Evolutionary conservation across 2,888 invertebrate genomes (phyloP).

Genomic region (Resseliella maxima): DNA sequence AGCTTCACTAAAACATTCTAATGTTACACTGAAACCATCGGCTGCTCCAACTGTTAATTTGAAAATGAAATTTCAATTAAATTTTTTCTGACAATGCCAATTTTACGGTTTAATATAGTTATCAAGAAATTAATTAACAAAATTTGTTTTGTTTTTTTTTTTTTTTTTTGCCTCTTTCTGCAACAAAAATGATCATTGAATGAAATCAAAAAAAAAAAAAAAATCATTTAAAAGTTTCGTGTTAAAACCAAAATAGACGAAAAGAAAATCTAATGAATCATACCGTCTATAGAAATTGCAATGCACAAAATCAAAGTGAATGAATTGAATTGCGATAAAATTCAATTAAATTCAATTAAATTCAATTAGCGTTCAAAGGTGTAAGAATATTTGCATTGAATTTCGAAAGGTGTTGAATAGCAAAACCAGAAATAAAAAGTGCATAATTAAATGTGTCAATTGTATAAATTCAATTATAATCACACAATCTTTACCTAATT

Average conservation of each 20-base stretch:
- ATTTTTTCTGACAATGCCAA: not conserved
- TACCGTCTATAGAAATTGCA: not conserved
- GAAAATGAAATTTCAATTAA: conserved; percentile 64
- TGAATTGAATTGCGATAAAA: not conserved
- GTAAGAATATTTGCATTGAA: not conserved
- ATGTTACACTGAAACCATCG: conserved; percentile 81
- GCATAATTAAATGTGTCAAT: conserved; percentile 16
- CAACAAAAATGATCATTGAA: too few species aligned
- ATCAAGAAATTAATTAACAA: too few species aligned
- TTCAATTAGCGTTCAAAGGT: not conserved
- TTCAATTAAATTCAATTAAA: not conserved
- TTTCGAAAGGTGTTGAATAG: not conserved
- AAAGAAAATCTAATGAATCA: too few species aligned
- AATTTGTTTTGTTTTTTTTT: too few species aligned
- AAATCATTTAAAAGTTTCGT: too few species aligned
- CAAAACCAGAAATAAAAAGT: not conserved
- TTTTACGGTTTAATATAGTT: too few species aligned
- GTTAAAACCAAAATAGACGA: too few species aligned
- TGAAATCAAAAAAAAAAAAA: too few species aligned
- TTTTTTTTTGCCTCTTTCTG: too few species aligned
- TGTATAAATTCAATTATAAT: not conserved
- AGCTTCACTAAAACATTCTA: conserved; percentile 91
- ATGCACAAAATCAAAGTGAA: not conserved
- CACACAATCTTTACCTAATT: conserved; percentile 3
- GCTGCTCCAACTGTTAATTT: conserved; percentile 79